Conservation (phyloP, 2,113 vertebrate species). For the Sardina pilchardus region DNA sequence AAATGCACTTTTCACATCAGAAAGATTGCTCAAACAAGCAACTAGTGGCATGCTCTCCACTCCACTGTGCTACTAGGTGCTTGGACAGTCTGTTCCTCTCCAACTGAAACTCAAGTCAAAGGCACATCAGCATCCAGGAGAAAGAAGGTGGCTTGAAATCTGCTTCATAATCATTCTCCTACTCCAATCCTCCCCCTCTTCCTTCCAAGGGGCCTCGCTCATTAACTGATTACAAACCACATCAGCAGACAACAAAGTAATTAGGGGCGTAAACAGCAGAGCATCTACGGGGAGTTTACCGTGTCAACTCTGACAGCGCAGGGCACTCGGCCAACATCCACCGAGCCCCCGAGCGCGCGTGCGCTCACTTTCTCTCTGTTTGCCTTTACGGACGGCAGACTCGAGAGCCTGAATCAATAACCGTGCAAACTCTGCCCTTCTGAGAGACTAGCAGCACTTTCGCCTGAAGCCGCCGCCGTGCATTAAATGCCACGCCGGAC, state of each 20-base stretch:
- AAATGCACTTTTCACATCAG: background rate
- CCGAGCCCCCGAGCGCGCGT: background rate
- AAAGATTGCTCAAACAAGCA: background rate
- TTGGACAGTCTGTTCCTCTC: background rate
- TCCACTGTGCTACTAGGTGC: background rate
- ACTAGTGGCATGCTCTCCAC: background rate
- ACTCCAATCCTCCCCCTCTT: background rate
- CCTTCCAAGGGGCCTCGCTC: background rate
- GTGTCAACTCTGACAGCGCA: slow-evolving; percentile 3
- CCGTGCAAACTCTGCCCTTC: background rate
- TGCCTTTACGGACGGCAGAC: background rate
- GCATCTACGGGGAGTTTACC: background rate
- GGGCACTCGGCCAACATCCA: background rate
- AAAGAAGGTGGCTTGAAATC: background rate
- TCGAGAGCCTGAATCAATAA: background rate
- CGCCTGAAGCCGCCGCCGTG: background rate
- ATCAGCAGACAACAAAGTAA: background rate
- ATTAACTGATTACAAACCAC: background rate
- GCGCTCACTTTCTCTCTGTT: background rate
- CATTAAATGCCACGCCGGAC: background rate
- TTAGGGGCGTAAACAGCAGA: background rate
- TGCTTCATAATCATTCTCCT: background rate
- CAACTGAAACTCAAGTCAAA: background rate
- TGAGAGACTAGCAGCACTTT: background rate
- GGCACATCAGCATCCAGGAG: background rate